Evolutionary conservation across 1,140 invertebrate genomes (phyloP), one percentile per base, ranked within the genome.

Genomic region (Caenorhabditis tropicalis): DNA sequence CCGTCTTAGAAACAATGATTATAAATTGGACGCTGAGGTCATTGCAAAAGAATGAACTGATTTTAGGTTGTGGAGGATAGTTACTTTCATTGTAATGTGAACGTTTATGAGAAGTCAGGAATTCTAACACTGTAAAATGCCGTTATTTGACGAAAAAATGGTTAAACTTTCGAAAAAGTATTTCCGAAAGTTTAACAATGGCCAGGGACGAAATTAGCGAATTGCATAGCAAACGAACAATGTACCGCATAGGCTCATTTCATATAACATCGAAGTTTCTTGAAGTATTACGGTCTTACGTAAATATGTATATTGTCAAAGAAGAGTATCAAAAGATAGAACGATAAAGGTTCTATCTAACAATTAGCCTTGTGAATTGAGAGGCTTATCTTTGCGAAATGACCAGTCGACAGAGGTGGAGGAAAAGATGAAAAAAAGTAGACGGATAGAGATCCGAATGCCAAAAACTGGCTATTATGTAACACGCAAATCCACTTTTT

Each of bases 1-100:
- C 65, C 65, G 65, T 74, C 65, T 74, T 74, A 74, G 65, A 74
- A 74, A 74, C 65, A 74, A 74, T 74, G 65, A 74, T 74, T 74
- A 74, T 74, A 43, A 6, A 33, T 33, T 74, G 33, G 65, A 74
- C 65, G 65, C 65, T 74, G 65, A 74, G 65, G 65, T 43, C 65
- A 74, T 21, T 65, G 58, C 58, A 36, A 58, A 16, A 29, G n/a
- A 27, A 27, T 29, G 3, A 36, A 19, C 9, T 36, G 36, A 65
- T 36, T 65, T 16, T 65, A 7, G 2, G 5, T 65, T 65, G 15
- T 56, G 24, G 58, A 36, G 31, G 24, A 58, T 27, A 6, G 29
- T 56, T 56, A 56, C 15, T 29, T 19, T 19, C 15, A 0, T 19
- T 51, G 12, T 51, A 51, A 51, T 51, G 48, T 51, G 48, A 19